phyloP scores from a whole-genome alignment of 2,113 vertebrate genomes.

The Cyanocitta stelleri region DNA sequence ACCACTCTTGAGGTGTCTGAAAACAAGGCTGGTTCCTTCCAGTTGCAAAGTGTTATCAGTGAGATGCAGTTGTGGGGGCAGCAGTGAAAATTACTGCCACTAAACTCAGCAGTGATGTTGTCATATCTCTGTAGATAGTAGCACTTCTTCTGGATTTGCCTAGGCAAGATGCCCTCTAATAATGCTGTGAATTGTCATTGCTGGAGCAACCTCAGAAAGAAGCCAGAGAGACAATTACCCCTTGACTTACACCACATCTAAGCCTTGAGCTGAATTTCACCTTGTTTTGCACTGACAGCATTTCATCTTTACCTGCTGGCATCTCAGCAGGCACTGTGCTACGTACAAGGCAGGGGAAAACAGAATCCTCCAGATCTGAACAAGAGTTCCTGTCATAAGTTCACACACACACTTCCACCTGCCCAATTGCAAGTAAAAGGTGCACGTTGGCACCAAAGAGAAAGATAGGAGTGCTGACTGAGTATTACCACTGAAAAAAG shows the following conservation, averaged over 20 bases:
- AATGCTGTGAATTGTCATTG: background rate
- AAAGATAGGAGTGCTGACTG: background rate
- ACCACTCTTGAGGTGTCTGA: background rate
- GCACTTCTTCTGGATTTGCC: background rate
- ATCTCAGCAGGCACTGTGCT: background rate
- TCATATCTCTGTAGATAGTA: background rate
- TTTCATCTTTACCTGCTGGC: background rate
- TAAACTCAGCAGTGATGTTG: background rate
- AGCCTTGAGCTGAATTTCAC: background rate
- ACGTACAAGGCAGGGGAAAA: background rate
- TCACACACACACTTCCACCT: background rate
- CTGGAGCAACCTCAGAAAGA: background rate
- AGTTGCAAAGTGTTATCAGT: background rate
- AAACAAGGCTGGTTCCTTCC: background rate
- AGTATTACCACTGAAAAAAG: background rate
- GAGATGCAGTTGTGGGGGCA: accelerated
- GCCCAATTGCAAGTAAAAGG: background rate
- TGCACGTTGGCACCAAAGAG: background rate
- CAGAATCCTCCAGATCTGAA: background rate
- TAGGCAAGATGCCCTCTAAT: background rate
- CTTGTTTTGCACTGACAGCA: background rate
- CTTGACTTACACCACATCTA: background rate
- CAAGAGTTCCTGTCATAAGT: background rate
- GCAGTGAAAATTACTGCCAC: background rate
- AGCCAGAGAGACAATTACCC: background rate